Base-by-base conservation (phyloP, 2,113 vertebrate genomes). In the Ondatra zibethicus region DNA sequence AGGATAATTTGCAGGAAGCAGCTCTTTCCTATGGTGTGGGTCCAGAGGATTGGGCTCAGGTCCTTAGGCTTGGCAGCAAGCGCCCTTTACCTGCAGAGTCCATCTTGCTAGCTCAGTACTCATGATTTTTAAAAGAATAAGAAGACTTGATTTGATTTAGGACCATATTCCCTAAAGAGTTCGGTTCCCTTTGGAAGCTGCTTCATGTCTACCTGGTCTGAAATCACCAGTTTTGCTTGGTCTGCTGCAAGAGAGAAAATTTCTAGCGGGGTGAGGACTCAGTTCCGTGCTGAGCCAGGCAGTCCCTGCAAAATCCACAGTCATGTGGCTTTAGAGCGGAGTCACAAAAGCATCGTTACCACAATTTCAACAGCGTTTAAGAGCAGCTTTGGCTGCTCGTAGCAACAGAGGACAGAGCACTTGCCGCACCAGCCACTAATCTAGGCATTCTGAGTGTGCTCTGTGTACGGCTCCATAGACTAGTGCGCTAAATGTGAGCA, bases 121-220 rank as follows among this genome's bases (percentile, higher is more conserved):
- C 39, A 73, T 39, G n/a, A 0, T 73, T 73, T 39, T 73, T 73
- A 77, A 88, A 93, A 75, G 16, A 93, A 45, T 42, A 70, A 61
- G 80, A 95, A 27, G 50, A 23, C 42, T 70, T 47, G 27, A 27
- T 68, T 93, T 85, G 50, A 75, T 63, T 90, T 42, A 78, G 45
- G 52, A 88, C 73, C 14, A 63, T 70, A 31, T 86, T 25, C 63
- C 14, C 61, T 92, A 88, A 50, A 84, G 93, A 88, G 39, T 84
- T 73, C 66, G 70, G 75, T 27, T 90, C 68, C 63, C 77, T 70
- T 93, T 47, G 39, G 39, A 94, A 96, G 86, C 63, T 91, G 63
- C 73, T 84, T 88, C 82, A 87, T 88, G 87, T 50, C 7, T 27
- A 78, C 36, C 33, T 68, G 75, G 3, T 52, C 10, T 1, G 10